Percentiles rank a stretch among this genome's conserved stretches.
phyloP scores from a whole-genome alignment of 64 coral and sea anemone species.

The Trachythela sp. region DNA sequence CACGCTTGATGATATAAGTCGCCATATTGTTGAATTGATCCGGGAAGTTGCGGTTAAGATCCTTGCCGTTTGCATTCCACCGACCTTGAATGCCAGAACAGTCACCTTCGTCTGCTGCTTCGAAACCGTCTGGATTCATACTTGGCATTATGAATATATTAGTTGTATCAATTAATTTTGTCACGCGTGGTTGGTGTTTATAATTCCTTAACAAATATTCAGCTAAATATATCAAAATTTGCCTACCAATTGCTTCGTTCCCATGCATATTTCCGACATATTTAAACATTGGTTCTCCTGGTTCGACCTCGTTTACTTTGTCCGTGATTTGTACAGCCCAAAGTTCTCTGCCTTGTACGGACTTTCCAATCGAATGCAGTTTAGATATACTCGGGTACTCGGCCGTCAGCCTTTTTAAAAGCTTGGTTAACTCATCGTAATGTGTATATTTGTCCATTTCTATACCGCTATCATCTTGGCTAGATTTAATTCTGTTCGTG shows the following conservation, averaged over 20 bases:
- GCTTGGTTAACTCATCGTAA: conserved; percentile 59
- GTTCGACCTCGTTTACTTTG: conserved; percentile 61
- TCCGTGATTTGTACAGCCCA: conserved; percentile 85
- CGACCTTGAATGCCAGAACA: conserved; percentile 64
- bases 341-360: conserved; percentile 61
- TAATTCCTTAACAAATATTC: conserved; percentile 93
- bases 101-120: conserved; percentile 58
- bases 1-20: conserved; percentile 42
- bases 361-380: conserved; percentile 62
- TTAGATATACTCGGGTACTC: conserved; percentile 62
- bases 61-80: conserved; percentile 54
- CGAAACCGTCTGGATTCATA: conserved; percentile 95
- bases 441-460: conserved; percentile 43
- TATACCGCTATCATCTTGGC: not conserved
- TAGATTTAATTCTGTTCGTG: not conserved
- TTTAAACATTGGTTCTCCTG: conserved; percentile 94
- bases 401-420: conserved; percentile 46
- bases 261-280: conserved; percentile 99
- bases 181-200: conserved; percentile 55
- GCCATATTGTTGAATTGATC: conserved; percentile 91
- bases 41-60: conserved; percentile 95
- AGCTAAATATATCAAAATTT: conserved; percentile 89
- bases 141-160: conserved; percentile 94
- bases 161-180: conserved; percentile 65
- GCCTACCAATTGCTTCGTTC: conserved; percentile 81